Evolutionary conservation across 2,888 invertebrate species (phyloP).

Genomic region (Drosophila sordidula): DNA sequence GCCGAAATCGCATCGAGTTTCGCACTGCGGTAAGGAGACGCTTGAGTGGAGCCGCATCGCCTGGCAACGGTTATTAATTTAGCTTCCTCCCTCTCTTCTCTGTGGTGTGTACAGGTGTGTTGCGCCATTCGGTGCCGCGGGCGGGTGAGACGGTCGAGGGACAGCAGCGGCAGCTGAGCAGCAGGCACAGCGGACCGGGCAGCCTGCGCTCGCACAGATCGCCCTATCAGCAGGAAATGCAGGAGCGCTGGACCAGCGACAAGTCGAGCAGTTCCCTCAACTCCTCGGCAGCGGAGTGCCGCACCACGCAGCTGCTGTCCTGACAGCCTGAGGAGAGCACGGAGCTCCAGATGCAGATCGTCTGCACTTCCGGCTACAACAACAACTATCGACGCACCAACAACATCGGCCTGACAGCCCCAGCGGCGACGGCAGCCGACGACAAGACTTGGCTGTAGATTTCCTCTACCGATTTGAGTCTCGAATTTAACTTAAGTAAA

Average conservation of each 20-base stretch:
- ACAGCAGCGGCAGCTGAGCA: conserved; percentile 43
- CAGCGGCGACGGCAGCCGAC: conserved; percentile 35
- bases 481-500: conserved; percentile 40
- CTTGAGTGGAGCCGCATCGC: neutral
- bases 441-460: conserved; percentile 82
- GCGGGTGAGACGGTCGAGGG: conserved; percentile 29
- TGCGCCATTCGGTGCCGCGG: conserved; percentile 71
- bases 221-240: conserved; percentile 63
- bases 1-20: conserved; percentile 82
- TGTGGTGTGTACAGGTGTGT: conserved; percentile 59
- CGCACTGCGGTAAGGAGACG: conserved; percentile 81
- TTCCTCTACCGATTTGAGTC: conserved; percentile 16
- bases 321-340: conserved; percentile 60
- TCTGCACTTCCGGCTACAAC: conserved; percentile 53
- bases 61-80: neutral
- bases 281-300: conserved; percentile 27
- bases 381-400: conserved; percentile 65
- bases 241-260: conserved; percentile 53
- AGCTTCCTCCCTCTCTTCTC: neutral
- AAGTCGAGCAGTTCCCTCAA: conserved; percentile 21
- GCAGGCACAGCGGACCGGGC: conserved; percentile 24
- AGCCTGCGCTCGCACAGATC: conserved; percentile 37
- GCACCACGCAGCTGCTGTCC: conserved; percentile 62
- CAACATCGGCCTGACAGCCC: conserved; percentile 15
- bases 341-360: conserved; percentile 56